phyloP scores from a whole-genome alignment of 2,113 vertebrate species.

The Oryzias melastigma region DNA sequence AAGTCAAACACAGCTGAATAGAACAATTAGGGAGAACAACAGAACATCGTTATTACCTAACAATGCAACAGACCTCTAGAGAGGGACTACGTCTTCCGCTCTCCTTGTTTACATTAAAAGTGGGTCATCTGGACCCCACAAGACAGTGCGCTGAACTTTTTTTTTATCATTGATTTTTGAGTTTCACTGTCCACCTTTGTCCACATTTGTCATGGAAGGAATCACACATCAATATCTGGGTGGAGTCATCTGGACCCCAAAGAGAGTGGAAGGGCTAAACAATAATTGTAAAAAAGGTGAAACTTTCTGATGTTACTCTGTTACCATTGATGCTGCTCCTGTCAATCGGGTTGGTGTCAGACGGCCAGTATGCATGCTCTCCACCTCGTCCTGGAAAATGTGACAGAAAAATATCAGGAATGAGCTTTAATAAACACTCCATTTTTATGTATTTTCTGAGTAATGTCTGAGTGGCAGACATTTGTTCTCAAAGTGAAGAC shows the following conservation, averaged over 20 bases:
- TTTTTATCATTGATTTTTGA: no score
- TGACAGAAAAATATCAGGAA: constrained; percentile 3
- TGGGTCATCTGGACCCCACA: no score
- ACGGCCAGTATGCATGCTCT: constrained; percentile 88
- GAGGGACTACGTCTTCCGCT: no score
- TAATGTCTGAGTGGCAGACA: no score
- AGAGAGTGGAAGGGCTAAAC: not conserved
- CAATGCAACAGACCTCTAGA: constrained; percentile 8
- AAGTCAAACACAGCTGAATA: constrained; percentile 30
- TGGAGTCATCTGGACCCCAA: no score
- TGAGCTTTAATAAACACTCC: not conserved
- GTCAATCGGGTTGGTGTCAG: constrained; percentile 89
- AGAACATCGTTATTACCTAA: constrained; percentile 11
- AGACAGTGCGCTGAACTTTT: no score
- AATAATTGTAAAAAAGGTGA: constrained; percentile 17
- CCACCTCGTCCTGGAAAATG: constrained; percentile 85
- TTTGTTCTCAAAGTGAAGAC: no score
- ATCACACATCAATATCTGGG: no score
- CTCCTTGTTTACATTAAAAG: no score
- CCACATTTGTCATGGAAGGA: no score
- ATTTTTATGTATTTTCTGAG: no score
- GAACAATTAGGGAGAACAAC: constrained; percentile 26
- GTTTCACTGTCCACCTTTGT: no score
- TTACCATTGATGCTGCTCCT: constrained; percentile 92
- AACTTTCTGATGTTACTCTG: constrained; percentile 9